Conservation (phyloP, 53 echinoderm and acorn worm genomes). For the Hippasteria phrygiana region DNA sequence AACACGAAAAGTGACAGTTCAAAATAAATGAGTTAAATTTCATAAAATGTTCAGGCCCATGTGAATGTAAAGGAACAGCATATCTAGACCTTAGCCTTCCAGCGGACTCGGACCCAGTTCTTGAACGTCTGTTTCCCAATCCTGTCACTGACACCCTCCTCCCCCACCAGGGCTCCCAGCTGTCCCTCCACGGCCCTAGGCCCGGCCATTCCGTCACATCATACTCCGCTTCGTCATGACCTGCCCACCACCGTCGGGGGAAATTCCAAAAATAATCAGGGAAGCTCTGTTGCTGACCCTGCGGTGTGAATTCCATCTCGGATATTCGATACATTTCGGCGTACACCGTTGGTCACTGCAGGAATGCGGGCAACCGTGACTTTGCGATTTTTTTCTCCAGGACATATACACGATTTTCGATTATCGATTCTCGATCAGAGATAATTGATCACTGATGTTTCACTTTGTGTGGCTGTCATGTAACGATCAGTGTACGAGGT, state of each 20-base stretch:
- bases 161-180: neutral
- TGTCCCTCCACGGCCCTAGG: neutral
- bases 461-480: too few relatives aligned
- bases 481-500: too few relatives aligned
- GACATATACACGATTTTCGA: neutral
- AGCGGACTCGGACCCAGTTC: too few relatives aligned
- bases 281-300: conserved; percentile 13
- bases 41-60: too few relatives aligned
- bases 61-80: too few relatives aligned
- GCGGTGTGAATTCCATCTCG: conserved; percentile 30
- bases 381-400: neutral
- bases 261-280: conserved; percentile 47
- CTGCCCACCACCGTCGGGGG: neutral
- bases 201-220: neutral
- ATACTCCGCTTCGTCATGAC: conserved; percentile 36
- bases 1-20: too few relatives aligned
- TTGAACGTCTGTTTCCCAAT: too few relatives aligned
- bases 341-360: neutral
- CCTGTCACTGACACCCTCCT: too few relatives aligned
- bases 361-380: neutral
- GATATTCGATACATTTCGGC: conserved; percentile 23
- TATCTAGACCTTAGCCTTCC: too few relatives aligned
- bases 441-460: too few relatives aligned
- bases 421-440: neutral
- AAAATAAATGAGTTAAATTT: too few relatives aligned